phyloP scores from a whole-genome alignment of 2,113 vertebrate species.

The Pipa parva region DNA sequence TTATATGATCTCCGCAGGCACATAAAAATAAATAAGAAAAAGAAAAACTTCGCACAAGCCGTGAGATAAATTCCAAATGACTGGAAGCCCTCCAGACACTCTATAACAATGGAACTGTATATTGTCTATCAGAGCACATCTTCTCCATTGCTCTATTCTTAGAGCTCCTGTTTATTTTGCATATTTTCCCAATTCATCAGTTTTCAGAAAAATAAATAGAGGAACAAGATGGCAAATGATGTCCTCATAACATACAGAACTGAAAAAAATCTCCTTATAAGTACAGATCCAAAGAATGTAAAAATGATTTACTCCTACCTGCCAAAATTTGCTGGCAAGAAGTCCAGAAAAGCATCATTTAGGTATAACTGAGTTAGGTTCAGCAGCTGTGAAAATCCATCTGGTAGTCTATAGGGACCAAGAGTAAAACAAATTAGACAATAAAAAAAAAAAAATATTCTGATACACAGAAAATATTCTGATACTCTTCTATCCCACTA shows the following conservation, averaged over 20 bases:
- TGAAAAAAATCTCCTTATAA: constrained; percentile 18
- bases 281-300: constrained; percentile 35
- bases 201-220: too few relatives aligned
- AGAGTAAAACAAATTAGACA: constrained; percentile 24
- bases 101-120: too few relatives aligned
- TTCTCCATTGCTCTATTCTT: too few relatives aligned
- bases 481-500: background rate
- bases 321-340: constrained; percentile 94
- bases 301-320: constrained; percentile 70
- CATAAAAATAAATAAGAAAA: too few relatives aligned
- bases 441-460: background rate
- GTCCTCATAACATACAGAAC: constrained; percentile 21
- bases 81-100: too few relatives aligned
- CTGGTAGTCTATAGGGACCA: constrained; percentile 79
- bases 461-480: background rate
- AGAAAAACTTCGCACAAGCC: too few relatives aligned
- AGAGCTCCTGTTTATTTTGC: too few relatives aligned
- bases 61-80: too few relatives aligned
- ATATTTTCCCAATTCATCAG: too few relatives aligned
- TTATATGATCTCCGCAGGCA: too few relatives aligned
- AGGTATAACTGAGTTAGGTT: constrained; percentile 94
- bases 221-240: constrained; percentile 30
- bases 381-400: constrained; percentile 96
- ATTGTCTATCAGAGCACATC: too few relatives aligned
- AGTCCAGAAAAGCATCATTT: constrained; percentile 98